These are phyloP conservation scores for Nyctibius bracteatus DNA, from an alignment of 2,113 vertebrate species.

Conservation along the genomic window DNA sequence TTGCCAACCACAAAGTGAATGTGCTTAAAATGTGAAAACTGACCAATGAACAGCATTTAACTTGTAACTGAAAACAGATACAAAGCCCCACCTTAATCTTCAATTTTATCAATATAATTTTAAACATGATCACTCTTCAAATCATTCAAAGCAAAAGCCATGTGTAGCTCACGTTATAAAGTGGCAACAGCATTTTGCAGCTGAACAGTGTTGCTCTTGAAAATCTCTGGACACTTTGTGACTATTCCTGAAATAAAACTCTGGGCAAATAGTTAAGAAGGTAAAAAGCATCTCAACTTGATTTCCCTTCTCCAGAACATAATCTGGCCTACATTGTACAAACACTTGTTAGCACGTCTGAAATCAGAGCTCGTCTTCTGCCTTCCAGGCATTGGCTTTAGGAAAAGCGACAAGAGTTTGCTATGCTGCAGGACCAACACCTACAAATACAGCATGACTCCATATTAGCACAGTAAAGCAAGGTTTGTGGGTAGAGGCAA, in stretches of 20 bases:
- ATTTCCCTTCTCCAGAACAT: background rate
- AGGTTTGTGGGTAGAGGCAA: background rate
- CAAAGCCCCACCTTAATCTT: background rate
- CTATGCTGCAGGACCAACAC: background rate
- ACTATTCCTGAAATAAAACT: background rate
- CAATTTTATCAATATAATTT: background rate
- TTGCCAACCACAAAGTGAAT: background rate
- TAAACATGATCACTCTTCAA: background rate
- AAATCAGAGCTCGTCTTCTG: background rate
- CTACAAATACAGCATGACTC: background rate
- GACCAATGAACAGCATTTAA: background rate
- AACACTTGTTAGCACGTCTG: background rate
- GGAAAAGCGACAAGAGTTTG: background rate
- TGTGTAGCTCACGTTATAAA: background rate
- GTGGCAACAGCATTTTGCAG: background rate
- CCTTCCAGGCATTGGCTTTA: background rate
- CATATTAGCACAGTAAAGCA: background rate
- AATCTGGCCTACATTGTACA: background rate
- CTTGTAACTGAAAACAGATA: background rate
- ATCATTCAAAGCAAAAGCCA: background rate
- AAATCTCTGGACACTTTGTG: background rate
- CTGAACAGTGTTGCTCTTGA: background rate
- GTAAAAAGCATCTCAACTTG: background rate
- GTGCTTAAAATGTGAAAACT: background rate
- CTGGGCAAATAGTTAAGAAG: background rate